A percentile compares a stretch with the other conserved stretches of the same genome.
These are phyloP conservation scores for Limenitis camilla DNA, from an alignment of 2,888 invertebrate genomes.

Conservation along the genomic window DNA sequence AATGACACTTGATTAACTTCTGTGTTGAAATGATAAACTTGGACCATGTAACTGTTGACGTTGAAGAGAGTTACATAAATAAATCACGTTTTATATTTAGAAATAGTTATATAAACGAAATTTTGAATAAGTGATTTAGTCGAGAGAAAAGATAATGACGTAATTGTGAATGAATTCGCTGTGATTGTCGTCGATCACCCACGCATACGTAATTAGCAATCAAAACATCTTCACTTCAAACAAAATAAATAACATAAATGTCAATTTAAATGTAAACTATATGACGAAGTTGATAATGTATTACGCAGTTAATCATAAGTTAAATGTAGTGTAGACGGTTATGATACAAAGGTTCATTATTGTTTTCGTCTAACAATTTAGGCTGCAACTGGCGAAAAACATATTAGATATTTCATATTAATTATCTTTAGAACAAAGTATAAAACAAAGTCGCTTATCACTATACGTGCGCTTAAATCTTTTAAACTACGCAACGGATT, in stretches of 20 bases:
- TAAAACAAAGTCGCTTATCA: too few species aligned
- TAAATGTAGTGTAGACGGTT: not conserved
- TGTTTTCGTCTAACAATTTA: too few species aligned
- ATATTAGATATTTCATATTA: too few species aligned
- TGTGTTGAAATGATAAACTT: too few species aligned
- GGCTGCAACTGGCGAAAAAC: too few species aligned
- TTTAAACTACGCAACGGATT: too few species aligned
- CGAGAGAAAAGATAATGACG: not conserved
- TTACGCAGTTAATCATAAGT: constrained; percentile 17
- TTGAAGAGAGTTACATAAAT: too few species aligned
- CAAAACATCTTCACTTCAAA: not conserved
- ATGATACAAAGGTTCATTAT: too few species aligned
- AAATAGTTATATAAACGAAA: not conserved
- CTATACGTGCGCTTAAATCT: too few species aligned
- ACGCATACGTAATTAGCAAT: not conserved
- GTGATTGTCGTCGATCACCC: not conserved
- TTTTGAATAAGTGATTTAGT: not conserved
- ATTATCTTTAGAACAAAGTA: too few species aligned
- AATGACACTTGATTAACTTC: too few species aligned
- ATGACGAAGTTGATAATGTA: not conserved
- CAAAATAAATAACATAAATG: not conserved
- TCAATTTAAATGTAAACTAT: not conserved
- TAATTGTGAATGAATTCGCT: constrained; percentile 1
- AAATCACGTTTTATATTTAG: not conserved
- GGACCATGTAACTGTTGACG: too few species aligned